phyloP scores from a whole-genome alignment of 2,888 invertebrate genomes.

The Biston betularia region DNA sequence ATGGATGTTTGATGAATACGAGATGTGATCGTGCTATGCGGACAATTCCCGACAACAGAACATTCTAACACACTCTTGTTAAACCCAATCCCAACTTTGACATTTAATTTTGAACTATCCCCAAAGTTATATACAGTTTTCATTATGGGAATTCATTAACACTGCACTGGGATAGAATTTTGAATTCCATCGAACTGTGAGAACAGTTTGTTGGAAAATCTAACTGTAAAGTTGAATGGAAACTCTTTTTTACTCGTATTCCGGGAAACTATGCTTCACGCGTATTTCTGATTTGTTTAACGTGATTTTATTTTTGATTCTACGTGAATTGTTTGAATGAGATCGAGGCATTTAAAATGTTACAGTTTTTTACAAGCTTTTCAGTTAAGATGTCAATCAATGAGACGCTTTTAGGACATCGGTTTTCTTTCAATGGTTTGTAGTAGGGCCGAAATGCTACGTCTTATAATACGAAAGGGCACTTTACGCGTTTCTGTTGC shows the following conservation, averaged over 20 bases:
- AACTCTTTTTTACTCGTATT: constrained; percentile 49
- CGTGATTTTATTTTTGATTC: constrained; percentile 33
- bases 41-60: constrained; percentile 51
- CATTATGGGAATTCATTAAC: constrained; percentile 68
- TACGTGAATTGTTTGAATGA: constrained; percentile 17
- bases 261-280: constrained; percentile 57
- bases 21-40: constrained; percentile 63
- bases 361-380: not conserved
- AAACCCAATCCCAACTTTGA: constrained; percentile 40
- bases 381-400: not conserved
- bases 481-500: constrained; percentile 53
- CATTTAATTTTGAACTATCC: constrained; percentile 61
- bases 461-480: constrained; percentile 38
- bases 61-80: constrained; percentile 29
- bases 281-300: constrained; percentile 53
- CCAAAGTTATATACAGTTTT: constrained; percentile 61
- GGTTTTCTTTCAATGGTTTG: constrained; percentile 22
- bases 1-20: constrained; percentile 78
- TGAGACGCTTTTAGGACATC: not conserved
- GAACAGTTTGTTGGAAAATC: constrained; percentile 66
- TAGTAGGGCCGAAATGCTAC: constrained; percentile 27
- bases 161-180: constrained; percentile 67
- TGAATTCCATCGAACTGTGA: constrained; percentile 72
- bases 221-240: constrained; percentile 71
- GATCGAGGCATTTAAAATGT: constrained; percentile 7